phyloP scores from a whole-genome alignment of 2,888 invertebrate genomes.

The Trilocha varians region DNA sequence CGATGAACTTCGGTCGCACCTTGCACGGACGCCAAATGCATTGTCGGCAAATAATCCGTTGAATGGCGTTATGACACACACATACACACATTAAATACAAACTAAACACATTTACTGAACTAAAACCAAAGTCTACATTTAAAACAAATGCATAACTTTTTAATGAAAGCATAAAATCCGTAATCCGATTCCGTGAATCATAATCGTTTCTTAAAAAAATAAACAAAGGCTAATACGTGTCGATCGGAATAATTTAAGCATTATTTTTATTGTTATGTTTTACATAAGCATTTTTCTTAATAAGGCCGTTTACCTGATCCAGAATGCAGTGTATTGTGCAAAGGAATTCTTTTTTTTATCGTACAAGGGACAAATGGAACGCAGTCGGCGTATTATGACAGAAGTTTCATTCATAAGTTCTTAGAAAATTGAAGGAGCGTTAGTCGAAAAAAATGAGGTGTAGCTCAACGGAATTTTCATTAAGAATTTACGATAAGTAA shows the following conservation, averaged over 20 bases:
- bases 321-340: neutral
- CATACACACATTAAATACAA: conserved; percentile 3
- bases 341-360: neutral
- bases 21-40: conserved; percentile 23
- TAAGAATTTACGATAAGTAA: too few species aligned
- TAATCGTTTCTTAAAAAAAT: conserved; percentile 13
- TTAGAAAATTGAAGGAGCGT: neutral
- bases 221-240: conserved; percentile 14
- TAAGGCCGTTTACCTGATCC: conserved; percentile 3
- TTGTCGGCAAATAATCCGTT: conserved; percentile 22
- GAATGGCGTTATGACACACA: conserved; percentile 33
- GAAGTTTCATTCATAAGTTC: conserved; percentile 1
- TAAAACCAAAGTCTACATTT: too few species aligned
- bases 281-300: neutral
- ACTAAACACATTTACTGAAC: conserved; percentile 1
- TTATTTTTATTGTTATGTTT: neutral
- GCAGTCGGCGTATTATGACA: neutral
- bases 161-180: neutral
- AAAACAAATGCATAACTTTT: neutral
- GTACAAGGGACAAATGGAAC: neutral
- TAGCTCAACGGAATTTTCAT: too few species aligned
- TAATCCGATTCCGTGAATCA: conserved; percentile 34
- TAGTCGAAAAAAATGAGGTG: too few species aligned
- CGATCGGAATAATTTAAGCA: conserved; percentile 5
- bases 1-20: conserved; percentile 24